Evolutionary conservation across 2,888 invertebrate genomes (phyloP), one percentile per base, ranked within the genome.

Genomic region (Cephus nigrinus): DNA sequence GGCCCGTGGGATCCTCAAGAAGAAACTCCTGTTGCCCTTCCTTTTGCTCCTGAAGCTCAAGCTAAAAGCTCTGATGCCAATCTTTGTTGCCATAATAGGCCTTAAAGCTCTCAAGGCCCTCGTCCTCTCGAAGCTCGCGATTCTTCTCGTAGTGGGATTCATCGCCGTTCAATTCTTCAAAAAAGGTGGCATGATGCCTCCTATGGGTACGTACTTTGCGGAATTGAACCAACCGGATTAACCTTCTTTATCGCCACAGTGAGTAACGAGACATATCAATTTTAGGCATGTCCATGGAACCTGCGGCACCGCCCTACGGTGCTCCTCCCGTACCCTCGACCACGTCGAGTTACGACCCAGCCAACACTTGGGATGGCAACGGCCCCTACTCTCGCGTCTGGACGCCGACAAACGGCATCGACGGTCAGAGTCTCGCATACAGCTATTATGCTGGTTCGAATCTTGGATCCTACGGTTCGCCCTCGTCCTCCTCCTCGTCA

Each of bases 21-120:
- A 97, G 93, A 97, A 97, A 91, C 94, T 97, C 74, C 93, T 97
- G 82, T 92, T 97, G 88, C 97, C 97, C 30, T 93, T 97, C 81
- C 92, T 97, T 84, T 92, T 97, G 84, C 93, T 97, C 75, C 92
- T 97, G 86, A 97, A 97, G 92, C 92, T 97, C 88, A 97, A 97
- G 92, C 93, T 97, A 93, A 97, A 97, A 92, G 95, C 96, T 34
- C 91, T 97, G 81, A 95, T 96, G 95, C 97, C 97, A 68, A 95
- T 97, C 87, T 93, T 97, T 85, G 94, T 97, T 40, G 94, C 95
- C 73, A 92, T 97, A 86, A 95, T 97, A 89, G 96, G 96, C 82
- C 92, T 97, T 84, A 97, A 97, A 92, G 96, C 97, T 34, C 93
- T 96, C 86, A 97, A 97, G 91, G 97, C 97, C 80, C 93, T 97